Evolutionary conservation across 2,888 invertebrate genomes (phyloP).

Genomic region (Ptilodon capucinus): DNA sequence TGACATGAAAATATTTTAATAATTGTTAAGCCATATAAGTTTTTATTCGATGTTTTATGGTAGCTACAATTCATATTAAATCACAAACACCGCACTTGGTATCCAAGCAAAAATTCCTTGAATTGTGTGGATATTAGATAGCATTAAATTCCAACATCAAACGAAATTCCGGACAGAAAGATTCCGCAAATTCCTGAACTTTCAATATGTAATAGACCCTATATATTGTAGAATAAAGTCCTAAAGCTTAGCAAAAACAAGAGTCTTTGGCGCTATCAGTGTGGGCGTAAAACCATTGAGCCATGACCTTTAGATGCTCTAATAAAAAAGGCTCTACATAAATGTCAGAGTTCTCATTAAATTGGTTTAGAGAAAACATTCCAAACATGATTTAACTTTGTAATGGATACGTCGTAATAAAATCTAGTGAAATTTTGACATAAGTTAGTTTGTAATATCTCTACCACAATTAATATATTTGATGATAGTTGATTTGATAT

Average conservation of each 20-base stretch:
- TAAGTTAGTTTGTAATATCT: too few relatives aligned
- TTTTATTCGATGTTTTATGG: too few relatives aligned
- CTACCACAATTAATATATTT: too few relatives aligned
- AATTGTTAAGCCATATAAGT: too few relatives aligned
- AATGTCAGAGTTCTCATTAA: conserved; percentile 14
- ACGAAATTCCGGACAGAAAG: conserved; percentile 15
- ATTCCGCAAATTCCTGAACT: conserved; percentile 13
- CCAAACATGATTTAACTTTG: not conserved
- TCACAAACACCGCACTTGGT: not conserved
- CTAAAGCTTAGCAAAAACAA: conserved; percentile 11
- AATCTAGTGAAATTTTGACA: too few relatives aligned
- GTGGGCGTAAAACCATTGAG: conserved; percentile 37
- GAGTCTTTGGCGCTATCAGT: conserved; percentile 31
- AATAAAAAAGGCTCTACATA: conserved; percentile 9
- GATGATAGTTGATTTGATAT: too few relatives aligned
- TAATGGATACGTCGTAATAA: not conserved
- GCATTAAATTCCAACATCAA: conserved; percentile 15
- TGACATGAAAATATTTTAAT: too few relatives aligned
- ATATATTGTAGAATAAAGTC: conserved; percentile 12
- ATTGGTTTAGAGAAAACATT: conserved; percentile 10
- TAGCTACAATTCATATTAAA: too few relatives aligned
- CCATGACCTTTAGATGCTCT: conserved; percentile 18
- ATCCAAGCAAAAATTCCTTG: not conserved
- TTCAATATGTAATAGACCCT: conserved; percentile 10
- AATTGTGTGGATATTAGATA: not conserved